Base-by-base conservation (phyloP, 2,888 invertebrate genomes). In the Harpagoxenus sublaevis region DNA sequence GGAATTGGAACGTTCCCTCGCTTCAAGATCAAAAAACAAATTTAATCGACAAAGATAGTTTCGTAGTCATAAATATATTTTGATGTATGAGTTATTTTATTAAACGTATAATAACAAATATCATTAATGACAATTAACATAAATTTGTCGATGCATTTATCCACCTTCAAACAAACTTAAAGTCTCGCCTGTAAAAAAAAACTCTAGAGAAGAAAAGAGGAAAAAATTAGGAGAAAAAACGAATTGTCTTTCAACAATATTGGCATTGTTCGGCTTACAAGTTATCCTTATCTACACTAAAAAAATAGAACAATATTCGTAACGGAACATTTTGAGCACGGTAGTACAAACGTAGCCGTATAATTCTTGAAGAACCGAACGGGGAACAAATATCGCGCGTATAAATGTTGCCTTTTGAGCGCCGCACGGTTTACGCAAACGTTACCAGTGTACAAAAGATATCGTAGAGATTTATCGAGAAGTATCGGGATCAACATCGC, bases 51-150 rank as follows among this genome's bases (percentile, higher is more conserved):
- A 89, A 70, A 66, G 53, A 75, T 2, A 75, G 51, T 35, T 71
- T 70, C 68, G 57, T 53, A 55, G 28, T 48, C 39, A 53, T 68
- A 73, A 31, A 51, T 35, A 68, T 31, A 3, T 15, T 82, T 62
- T 83, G 28, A 71, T 62, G 39, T 73, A 83, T 66, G 53, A 79
- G 63, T 83, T 83, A 78, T 73, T 89, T 89, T 90, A 87, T 89
- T 90, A 87, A 89, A 89, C 86, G 84, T 87, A 84, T 87, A 86
- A 86, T 88, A 89, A 86, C 84, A 66, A 84, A 78, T 85, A 85
- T 87, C 78, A 62, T 65, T 84, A 86, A 48, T 77, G 62, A 62
- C 39, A 51, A 75, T 81, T 88, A 86, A 89, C 84, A 85, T 75
- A 86, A 75, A 79, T 79, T 83, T 74, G n/a, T 84, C 71, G 75